These are phyloP conservation scores for Phyllopteryx taeniolatus DNA, from an alignment of 2,113 vertebrate species.

Conservation along the genomic window DNA sequence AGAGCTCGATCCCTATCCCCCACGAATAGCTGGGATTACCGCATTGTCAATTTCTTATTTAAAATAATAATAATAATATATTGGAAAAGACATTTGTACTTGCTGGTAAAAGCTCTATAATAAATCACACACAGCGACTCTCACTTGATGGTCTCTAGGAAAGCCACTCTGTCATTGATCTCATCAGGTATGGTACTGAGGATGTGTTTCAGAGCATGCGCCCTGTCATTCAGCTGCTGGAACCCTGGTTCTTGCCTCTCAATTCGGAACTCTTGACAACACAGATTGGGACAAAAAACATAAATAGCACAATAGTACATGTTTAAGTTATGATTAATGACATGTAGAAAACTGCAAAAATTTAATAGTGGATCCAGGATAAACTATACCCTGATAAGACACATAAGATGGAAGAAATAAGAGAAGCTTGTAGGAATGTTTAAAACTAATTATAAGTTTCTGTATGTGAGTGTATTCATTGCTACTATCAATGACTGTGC, in stretches of 20 bases:
- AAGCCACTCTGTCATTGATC: conserved; percentile 90
- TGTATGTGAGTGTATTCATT: conserved; percentile 61
- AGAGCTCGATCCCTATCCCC: too few species aligned
- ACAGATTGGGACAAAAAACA: conserved; percentile 37
- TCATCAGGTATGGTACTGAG: conserved; percentile 96
- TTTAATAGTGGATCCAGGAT: conserved; percentile 15
- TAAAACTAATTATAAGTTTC: conserved; percentile 55
- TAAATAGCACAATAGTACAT: conserved; percentile 1
- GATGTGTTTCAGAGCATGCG: conserved; percentile 89
- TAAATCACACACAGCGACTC: conserved; percentile 32
- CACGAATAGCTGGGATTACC: neutral
- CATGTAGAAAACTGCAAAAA: conserved; percentile 12
- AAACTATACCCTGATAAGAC: conserved; percentile 6
- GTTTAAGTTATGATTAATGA: conserved; percentile 17
- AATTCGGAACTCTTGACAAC: conserved; percentile 89
- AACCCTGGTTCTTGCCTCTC: conserved; percentile 90
- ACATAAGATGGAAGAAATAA: neutral
- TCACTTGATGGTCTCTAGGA: conserved; percentile 94
- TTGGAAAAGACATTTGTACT: neutral
- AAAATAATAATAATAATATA: neutral
- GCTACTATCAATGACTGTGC: conserved; percentile 69
- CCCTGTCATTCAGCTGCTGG: conserved; percentile 92
- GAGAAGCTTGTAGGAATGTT: conserved; percentile 52
- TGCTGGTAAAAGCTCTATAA: neutral
- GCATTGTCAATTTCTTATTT: neutral